Conservation (phyloP, 1,140 invertebrate genomes). For the Riptortus pedestris region DNA sequence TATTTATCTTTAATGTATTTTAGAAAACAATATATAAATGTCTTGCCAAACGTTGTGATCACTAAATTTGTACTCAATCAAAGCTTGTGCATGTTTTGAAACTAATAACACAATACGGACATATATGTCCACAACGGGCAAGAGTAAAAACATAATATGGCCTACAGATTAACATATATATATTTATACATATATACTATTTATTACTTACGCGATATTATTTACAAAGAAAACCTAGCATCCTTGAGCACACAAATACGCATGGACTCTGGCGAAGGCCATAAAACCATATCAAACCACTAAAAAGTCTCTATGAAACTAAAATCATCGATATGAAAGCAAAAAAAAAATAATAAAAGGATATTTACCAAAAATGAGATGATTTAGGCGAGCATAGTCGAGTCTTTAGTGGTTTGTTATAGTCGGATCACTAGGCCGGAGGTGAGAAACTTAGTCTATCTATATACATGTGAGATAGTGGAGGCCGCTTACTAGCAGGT, state of each 20-base stretch:
- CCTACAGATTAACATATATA: conserved; percentile 17
- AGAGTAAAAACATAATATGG: conserved; percentile 20
- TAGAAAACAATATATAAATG: conserved; percentile 15
- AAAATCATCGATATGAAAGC: conserved; percentile 2
- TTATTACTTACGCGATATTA: conserved; percentile 23
- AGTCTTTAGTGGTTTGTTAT: conserved; percentile 24
- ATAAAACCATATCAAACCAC: conserved; percentile 19
- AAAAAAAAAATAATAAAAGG: conserved; percentile 10
- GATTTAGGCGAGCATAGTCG: not conserved
- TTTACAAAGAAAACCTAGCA: conserved; percentile 21
- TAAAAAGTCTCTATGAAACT: conserved; percentile 15
- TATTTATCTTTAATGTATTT: not conserved
- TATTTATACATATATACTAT: conserved; percentile 22
- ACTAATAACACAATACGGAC: conserved; percentile 16
- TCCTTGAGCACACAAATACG: conserved; percentile 21
- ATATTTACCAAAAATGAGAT: conserved; percentile 19
- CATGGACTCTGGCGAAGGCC: conserved; percentile 13
- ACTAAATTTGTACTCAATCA: conserved; percentile 24
- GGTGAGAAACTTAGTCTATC: conserved; percentile 11
- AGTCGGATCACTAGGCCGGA: conserved; percentile 18
- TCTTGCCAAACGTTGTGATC: conserved; percentile 18
- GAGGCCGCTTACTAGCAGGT: conserved; percentile 23
- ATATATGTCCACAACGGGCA: conserved; percentile 10
- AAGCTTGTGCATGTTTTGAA: conserved; percentile 22
- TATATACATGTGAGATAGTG: conserved; percentile 16